Percentiles rank a stretch among this genome's conserved stretches.
These are phyloP conservation scores for Neofelis nebulosa DNA, from an alignment of 2,113 vertebrate genomes.

Conservation along the genomic window DNA sequence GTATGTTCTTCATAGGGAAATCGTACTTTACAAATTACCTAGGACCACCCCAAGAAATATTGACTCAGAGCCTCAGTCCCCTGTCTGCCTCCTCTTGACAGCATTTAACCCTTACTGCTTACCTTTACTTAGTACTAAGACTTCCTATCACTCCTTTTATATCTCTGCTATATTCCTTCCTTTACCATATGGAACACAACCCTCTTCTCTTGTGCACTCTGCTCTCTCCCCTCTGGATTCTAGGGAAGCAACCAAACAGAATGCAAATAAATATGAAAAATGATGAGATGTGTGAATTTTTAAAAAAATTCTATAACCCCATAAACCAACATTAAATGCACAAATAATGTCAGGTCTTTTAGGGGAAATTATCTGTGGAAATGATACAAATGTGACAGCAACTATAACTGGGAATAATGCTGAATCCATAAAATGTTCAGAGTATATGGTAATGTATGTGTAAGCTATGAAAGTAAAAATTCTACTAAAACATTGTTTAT, in stretches of 20 bases:
- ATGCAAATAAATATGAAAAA: constrained; percentile 34
- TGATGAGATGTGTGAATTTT: background rate
- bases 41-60: background rate
- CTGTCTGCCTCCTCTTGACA: background rate
- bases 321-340: constrained; percentile 21
- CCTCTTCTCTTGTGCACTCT: background rate
- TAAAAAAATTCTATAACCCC: background rate
- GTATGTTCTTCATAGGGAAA: background rate
- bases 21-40: background rate
- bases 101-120: background rate
- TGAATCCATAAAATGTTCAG: constrained; percentile 25
- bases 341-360: background rate
- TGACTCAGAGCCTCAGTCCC: background rate
- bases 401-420: constrained; percentile 52
- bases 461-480: constrained; percentile 62
- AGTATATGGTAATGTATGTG: background rate
- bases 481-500: background rate
- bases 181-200: background rate
- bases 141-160: background rate
- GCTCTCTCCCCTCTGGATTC: background rate
- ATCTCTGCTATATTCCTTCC: background rate
- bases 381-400: constrained; percentile 48
- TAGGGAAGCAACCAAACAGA: background rate
- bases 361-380: constrained; percentile 8
- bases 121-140: background rate